Evolutionary conservation across 2,797 vertebrate species (phyloP), one percentile per base, ranked within the genome.

Genomic region (Channallabes apus): DNA sequence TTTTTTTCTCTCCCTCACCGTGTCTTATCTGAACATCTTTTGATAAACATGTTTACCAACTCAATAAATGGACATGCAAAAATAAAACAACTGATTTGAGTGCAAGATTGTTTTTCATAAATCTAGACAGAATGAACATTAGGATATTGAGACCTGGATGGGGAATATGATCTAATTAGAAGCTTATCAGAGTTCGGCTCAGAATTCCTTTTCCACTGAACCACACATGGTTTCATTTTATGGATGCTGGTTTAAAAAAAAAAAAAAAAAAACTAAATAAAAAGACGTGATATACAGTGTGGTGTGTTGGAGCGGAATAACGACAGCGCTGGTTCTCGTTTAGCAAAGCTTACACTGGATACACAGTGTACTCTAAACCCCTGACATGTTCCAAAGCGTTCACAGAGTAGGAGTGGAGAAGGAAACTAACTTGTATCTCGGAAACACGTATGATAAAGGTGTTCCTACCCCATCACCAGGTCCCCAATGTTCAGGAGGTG

Each of bases 401-500:
- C 1, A 71, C 11, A 2, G 24, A 41, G 41, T 12, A 71, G 24
- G 67, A 35, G 0, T 38, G 32, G 67, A 38, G 18, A 69, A 38
- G 27, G 27, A 17, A 29, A 67, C 64, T 29, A 67, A 32, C 27
- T 14, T 14, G 14, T 2, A 18, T 58, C 56, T 4, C 1, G 9
- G 62, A 29, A n/a, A 65, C n/a, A 29, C 12, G 15, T 14, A 68
- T 15, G 27, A 68, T 68, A 8, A 72, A 14, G 9, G 69, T 22
- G 41, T 32, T 32, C 85, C 2, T 86, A 97, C 96, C 96, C 96
- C 86, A 96, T 68, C 58, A 98, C 98, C 87, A 99, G 93, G 93
- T 99, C 98, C 8, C 98, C 98, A 1, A 97, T 98, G 95, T 97
- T 99, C 65, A 99, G 95, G 90, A 99, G 94, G 92, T 99, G 98